A percentile compares a stretch with the other conserved stretches of the same genome.
Conservation (phyloP, 2,797 vertebrate genomes). For the Acanthopagrus latus region DNA sequence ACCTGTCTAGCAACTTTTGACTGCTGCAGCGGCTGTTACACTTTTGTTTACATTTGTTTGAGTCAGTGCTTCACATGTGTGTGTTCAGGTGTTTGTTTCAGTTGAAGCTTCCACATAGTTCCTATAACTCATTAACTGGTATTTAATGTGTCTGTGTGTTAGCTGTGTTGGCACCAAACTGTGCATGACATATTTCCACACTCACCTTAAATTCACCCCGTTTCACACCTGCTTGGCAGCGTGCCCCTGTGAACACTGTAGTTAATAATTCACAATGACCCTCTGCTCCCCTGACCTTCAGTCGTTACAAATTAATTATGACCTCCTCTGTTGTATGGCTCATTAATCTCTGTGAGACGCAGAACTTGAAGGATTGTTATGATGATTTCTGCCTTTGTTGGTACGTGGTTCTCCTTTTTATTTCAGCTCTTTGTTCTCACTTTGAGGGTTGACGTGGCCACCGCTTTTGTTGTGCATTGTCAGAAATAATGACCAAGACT, state of each 20-base stretch:
- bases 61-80: background rate
- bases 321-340: slow-evolving; percentile 61
- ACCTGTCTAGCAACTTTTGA: slow-evolving; percentile 1
- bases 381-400: slow-evolving; percentile 55
- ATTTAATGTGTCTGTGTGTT: slow-evolving; percentile 17
- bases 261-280: slow-evolving; percentile 82
- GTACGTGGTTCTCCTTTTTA: slow-evolving; percentile 12
- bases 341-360: slow-evolving; percentile 67
- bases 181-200: slow-evolving; percentile 65
- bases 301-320: slow-evolving; percentile 76
- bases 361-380: slow-evolving; percentile 53
- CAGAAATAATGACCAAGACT: slow-evolving; percentile 38
- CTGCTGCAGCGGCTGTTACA: background rate
- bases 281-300: slow-evolving; percentile 75
- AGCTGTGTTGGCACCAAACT: slow-evolving; percentile 31
- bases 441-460: slow-evolving; percentile 23
- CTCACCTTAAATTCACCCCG: slow-evolving; percentile 69
- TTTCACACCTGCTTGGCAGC: slow-evolving; percentile 66
- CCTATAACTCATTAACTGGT: background rate
- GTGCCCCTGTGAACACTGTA: slow-evolving; percentile 45
- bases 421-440: slow-evolving; percentile 36
- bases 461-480: slow-evolving; percentile 30
- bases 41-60: slow-evolving; percentile 1
- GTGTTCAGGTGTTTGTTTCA: background rate
- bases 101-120: too few relatives aligned